Evolutionary conservation across 2,113 vertebrate genomes (phyloP), one percentile per base, ranked within the genome.

Genomic region (Cardinalis cardinalis): DNA sequence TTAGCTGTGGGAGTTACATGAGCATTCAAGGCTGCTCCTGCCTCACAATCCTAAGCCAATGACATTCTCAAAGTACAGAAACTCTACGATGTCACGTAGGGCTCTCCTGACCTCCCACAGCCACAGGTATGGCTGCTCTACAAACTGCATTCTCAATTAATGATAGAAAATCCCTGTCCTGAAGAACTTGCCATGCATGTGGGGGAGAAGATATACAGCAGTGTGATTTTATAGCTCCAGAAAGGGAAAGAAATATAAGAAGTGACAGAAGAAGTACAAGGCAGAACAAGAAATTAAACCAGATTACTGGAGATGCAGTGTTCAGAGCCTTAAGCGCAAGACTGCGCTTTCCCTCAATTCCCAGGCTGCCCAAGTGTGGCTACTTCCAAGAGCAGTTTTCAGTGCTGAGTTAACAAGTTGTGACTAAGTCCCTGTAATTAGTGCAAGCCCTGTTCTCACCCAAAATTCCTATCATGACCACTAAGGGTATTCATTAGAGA

Each of bases 371-470:
- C 7, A 4, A 92, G 68, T 18, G 26, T 13, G 41, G 70, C 63
- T 69, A 52, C 66, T 82, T 85, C 65, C 56, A 71, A 84, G 25
- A 59, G n/a, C 4, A 1, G 38, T 41, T 70, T 84, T 70, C 55
- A 79, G 25, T 14, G 18, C 0, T 2, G 58, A 82, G 26, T 76
- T 90, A 92, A 88, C 68, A 75, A 75, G 38, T 73, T 93, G 81
- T 87, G 92, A 92, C 61, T 82, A 66, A 92, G 36, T 40, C 23
- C 28, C 23, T 79, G 80, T 36, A 87, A 92, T 93, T 72, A 93
- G 40, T 2, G 5, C 31, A 48, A 92, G 53, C 48, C 70, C 21
- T 72, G 65, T 32, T 86, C 69, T 71, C 70, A 95, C 81, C 53
- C 88, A 34, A 81, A 91, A 81, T 29, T 72, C 61, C 49, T 69